These are phyloP conservation scores for Anabacerthia variegaticeps DNA, from an alignment of 2,797 vertebrate species.

Conservation along the genomic window DNA sequence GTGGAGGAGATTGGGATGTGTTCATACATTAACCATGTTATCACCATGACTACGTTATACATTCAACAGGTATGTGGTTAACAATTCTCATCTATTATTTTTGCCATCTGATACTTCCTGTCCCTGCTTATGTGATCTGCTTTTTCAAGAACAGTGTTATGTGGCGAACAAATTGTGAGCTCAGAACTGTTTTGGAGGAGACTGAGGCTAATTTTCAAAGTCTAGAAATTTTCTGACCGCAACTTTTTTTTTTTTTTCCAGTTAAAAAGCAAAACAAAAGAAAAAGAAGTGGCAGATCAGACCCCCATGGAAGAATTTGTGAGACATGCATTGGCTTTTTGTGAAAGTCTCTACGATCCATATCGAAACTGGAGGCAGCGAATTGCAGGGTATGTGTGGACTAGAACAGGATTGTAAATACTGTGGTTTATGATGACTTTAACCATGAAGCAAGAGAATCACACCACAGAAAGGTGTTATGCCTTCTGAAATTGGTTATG, in stretches of 20 bases:
- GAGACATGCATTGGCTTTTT: slow-evolving; percentile 92
- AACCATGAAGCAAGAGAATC: background rate
- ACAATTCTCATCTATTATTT: background rate
- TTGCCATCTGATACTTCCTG: background rate
- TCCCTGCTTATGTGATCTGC: background rate
- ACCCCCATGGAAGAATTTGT: slow-evolving; percentile 95
- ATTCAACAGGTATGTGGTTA: slow-evolving; percentile 90
- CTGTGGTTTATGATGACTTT: background rate
- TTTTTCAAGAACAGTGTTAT: background rate
- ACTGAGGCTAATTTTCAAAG: background rate
- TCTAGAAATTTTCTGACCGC: background rate
- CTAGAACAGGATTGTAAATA: background rate
- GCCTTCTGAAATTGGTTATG: background rate
- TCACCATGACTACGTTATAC: slow-evolving; percentile 97
- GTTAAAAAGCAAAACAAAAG: slow-evolving; percentile 97
- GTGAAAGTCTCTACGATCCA: slow-evolving; percentile 96
- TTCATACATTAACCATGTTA: slow-evolving; percentile 96
- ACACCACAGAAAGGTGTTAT: background rate
- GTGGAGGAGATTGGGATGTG: slow-evolving; percentile 97
- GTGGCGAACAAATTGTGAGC: background rate
- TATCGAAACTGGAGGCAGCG: slow-evolving; percentile 95
- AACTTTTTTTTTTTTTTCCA: slow-evolving; percentile 48
- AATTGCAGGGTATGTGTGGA: slow-evolving; percentile 83
- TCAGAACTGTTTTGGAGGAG: background rate
- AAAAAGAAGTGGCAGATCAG: slow-evolving; percentile 95